Conservation (phyloP, 2,113 vertebrate genomes). For the Gallinago jamesoni region DNA sequence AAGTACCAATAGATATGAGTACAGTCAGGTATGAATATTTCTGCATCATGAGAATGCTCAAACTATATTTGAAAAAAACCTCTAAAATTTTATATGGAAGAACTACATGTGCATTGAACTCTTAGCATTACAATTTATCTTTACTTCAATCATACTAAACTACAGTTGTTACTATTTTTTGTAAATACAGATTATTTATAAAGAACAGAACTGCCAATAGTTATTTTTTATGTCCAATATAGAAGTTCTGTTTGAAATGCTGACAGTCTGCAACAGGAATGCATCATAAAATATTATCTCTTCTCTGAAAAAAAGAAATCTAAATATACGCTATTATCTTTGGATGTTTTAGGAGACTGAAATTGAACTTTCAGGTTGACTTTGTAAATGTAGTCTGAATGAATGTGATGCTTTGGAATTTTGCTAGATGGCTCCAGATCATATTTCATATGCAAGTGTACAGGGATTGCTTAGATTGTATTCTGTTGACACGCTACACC, state of each 20-base stretch:
- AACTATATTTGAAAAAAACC: neutral
- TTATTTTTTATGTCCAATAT: neutral
- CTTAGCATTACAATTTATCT: neutral
- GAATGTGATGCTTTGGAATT: neutral
- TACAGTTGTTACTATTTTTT: neutral
- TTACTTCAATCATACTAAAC: neutral
- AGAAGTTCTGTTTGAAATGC: neutral
- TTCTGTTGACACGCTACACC: neutral
- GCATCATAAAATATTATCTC: neutral
- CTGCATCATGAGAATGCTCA: neutral
- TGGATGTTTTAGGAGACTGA: neutral
- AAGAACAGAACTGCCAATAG: neutral
- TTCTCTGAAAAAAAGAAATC: neutral
- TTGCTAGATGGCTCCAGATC: neutral
- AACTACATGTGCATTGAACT: neutral
- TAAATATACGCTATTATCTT: neutral
- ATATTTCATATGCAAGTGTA: neutral
- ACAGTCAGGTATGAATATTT: neutral
- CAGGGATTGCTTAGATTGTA: neutral
- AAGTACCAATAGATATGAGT: neutral
- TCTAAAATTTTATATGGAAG: neutral
- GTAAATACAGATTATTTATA: neutral
- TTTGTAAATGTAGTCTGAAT: neutral
- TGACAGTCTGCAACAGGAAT: neutral
- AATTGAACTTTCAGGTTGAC: neutral